Base-by-base conservation (phyloP, 2,888 invertebrate genomes). In the Carpatolechia fugitivella region DNA sequence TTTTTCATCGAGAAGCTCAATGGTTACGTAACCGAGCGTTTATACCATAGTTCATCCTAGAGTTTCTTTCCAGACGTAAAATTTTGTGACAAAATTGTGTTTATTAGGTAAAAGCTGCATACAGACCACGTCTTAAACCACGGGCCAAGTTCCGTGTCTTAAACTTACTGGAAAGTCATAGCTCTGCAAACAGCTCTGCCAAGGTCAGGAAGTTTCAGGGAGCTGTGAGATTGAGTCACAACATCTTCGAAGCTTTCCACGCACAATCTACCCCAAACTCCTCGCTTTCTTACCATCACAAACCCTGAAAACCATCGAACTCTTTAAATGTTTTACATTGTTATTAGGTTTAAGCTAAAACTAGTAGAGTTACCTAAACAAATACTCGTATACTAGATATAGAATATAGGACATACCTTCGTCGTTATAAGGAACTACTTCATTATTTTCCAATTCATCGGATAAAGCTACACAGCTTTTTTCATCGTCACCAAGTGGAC, bases 251-350 rank as follows among this genome's bases (percentile, higher is more conserved):
- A 93, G 60, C 93, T 93, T 60, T 94, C 93, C 14, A 95, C 91
- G 65, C 96, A 96, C 3, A 95, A 82, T 71, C 95, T 94, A 4
- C 95, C 95, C 96, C 96, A 96, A 48, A 91, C 88, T 0, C 95
- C 95, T 63, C 93, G 92, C 70, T 94, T 94, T 33, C 94, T 88
- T 1, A 95, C 93, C 92, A 94, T 94, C 30, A 95, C 88, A 66
- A 92, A 94, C 24, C 95, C 95, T 91, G 66, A 38, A 18, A 48
- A 48, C 1, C 16, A 8, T 14, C 8, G 10, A 38, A 3, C 16
- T n/a, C n/a, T n/a, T n/a, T n/a, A n/a, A n/a, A 38, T 14, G 38
- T 36, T 14, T 14, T 6, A 4, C 14, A 5, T n/a, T 1, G 4
- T n/a, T 1, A 8, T 38, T 3, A 35, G n/a, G 35, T 56, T 16